phyloP scores from a whole-genome alignment of 2,888 invertebrate species.

The Scotopteryx bipunctaria region DNA sequence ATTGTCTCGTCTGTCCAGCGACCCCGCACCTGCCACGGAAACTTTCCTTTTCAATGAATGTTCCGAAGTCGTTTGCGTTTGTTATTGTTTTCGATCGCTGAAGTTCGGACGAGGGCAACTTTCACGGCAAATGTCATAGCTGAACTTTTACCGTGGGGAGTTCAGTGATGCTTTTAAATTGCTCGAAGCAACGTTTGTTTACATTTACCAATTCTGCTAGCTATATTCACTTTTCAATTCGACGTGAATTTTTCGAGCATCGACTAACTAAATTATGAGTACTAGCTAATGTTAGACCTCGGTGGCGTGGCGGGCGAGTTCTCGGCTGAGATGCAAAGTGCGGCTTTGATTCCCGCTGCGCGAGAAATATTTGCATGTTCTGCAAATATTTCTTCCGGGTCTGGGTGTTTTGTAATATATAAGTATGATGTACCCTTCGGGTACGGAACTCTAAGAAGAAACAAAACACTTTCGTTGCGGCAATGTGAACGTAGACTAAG shows the following conservation, averaged over 20 bases:
- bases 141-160: conserved; percentile 25
- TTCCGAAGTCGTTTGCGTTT: conserved; percentile 74
- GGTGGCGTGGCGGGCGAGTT: no score
- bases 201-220: neutral
- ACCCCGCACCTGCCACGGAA: conserved; percentile 61
- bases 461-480: no score
- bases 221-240: neutral
- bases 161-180: conserved; percentile 21
- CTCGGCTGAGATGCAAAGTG: no score
- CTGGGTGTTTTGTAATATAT: no score
- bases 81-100: conserved; percentile 77
- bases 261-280: no score
- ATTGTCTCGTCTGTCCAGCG: conserved; percentile 42
- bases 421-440: no score
- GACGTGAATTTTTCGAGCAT: neutral
- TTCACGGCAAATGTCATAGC: conserved; percentile 47
- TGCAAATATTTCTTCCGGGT: no score
- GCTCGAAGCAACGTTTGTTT: conserved; percentile 2
- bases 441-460: no score
- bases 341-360: no score
- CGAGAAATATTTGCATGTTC: no score
- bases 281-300: no score
- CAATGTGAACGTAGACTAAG: neutral
- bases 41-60: conserved; percentile 78
- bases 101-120: conserved; percentile 61